Conservation (phyloP, 2,113 vertebrate genomes). For the Hemibagrus wyckioides region DNA sequence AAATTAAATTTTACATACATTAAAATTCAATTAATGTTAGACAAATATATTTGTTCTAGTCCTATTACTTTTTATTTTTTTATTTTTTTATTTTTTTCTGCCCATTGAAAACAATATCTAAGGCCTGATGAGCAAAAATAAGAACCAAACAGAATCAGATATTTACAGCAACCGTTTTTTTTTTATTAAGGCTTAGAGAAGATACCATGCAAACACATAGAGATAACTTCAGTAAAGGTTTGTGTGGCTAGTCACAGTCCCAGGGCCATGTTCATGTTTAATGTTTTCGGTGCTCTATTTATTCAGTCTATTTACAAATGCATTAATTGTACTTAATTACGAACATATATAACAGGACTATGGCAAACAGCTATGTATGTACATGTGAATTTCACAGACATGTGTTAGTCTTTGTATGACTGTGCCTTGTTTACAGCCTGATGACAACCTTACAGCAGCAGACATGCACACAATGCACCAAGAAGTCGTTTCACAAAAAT, state of each 20-base stretch:
- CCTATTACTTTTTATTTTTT: not conserved
- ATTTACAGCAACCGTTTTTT: not conserved
- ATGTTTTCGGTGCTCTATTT: not conserved
- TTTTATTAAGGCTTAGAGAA: slow-evolving; percentile 4
- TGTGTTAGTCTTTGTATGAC: not conserved
- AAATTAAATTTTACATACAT: not conserved
- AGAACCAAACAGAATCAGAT: not conserved
- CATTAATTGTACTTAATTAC: not conserved
- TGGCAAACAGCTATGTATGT: not conserved
- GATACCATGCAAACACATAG: not conserved
- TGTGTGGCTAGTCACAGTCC: not conserved
- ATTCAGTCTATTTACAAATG: not conserved
- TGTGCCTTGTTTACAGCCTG: not conserved
- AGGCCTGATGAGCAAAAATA: not conserved
- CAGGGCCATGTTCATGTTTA: not conserved
- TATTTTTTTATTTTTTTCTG: not conserved
- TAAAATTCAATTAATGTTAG: not conserved
- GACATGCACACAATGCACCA: not conserved
- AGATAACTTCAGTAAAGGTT: not conserved
- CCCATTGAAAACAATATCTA: not conserved
- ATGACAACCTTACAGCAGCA: not conserved
- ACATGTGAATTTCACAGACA: not conserved
- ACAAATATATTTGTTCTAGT: not conserved
- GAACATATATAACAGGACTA: not conserved
- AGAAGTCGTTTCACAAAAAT: not conserved